Evolutionary conservation across 2,113 vertebrate species (phyloP).

Genomic region (Macrotis lagotis): DNA sequence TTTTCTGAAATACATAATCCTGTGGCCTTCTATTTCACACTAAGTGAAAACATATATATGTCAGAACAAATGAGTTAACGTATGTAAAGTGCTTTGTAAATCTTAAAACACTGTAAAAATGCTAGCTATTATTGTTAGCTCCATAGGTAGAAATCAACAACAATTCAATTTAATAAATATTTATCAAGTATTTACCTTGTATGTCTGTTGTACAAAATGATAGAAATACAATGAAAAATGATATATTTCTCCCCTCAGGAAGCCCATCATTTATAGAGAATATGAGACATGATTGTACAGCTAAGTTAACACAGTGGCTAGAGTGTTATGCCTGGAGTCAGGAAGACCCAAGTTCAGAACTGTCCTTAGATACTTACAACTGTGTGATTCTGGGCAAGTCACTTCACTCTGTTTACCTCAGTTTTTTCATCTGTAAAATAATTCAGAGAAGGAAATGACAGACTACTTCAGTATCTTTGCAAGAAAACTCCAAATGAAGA

Average conservation of each 20-base stretch:
- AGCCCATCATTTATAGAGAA: not conserved
- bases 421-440: not conserved
- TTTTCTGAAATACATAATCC: fast-evolving
- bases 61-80: not conserved
- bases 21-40: not conserved
- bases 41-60: not conserved
- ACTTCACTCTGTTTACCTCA: not conserved
- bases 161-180: not conserved
- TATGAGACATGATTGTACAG: not conserved
- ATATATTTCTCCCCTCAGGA: not conserved
- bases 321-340: not conserved
- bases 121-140: not conserved
- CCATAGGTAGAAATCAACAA: not conserved
- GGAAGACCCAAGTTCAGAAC: not conserved
- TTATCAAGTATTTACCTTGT: not conserved
- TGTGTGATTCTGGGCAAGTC: not conserved
- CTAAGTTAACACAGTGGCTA: not conserved
- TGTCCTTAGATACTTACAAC: not conserved
- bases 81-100: not conserved
- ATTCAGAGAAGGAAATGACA: not conserved
- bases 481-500: not conserved
- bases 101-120: not conserved
- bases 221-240: not conserved
- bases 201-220: not conserved
- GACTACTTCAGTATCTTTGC: not conserved